Evolutionary conservation across 2,888 invertebrate genomes (phyloP), one percentile per base, ranked within the genome.

Genomic region (Coleophora flavipennella): DNA sequence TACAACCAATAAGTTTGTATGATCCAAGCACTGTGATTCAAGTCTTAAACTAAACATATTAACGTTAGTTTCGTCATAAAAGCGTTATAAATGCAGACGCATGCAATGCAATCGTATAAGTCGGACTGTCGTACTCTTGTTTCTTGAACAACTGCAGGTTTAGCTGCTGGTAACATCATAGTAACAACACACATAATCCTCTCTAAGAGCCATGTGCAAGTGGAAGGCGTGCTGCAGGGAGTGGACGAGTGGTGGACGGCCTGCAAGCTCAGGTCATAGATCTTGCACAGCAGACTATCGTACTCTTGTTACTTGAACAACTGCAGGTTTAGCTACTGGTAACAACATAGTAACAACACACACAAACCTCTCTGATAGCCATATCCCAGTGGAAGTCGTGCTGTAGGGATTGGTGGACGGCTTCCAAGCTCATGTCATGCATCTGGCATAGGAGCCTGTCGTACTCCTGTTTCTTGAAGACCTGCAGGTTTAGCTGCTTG

Each of bases 311-410:
- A 86, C 54, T 86, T 85, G 45, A 76, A 75, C 10, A 88, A 62
- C 51, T 88, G 88, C 1, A 87, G 69, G 55, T 85, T 86, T 12
- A 88, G 53, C 45, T 88, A 86, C 45, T 87, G 86, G 35, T 87
- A 62, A 68, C 86, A 78, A n/a, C n/a, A n/a, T n/a, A n/a, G n/a
- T n/a, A n/a, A 1, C 1, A 1, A 33, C 7, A 33, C 12, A 33
- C 6, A 33, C 8, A 10, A 41, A 86, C 87, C 78, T 87, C 87
- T 42, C 50, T 70, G 11, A 85, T 55, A 1, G 86, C 84, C 76
- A 87, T 86, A 40, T 87, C 87, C 88, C 88, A 88, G 40, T 87
- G 81, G 56, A 88, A 87, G 45, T 86, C 79, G 13, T 76, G 71
- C 41, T 79, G 67, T 12, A 88, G 52, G 0, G 69, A 55, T 8